Evolutionary conservation across 35 echinoderm and acorn worm genomes (phyloP), one percentile per base, ranked within the genome.

Genomic region (Amphiura filiformis): DNA sequence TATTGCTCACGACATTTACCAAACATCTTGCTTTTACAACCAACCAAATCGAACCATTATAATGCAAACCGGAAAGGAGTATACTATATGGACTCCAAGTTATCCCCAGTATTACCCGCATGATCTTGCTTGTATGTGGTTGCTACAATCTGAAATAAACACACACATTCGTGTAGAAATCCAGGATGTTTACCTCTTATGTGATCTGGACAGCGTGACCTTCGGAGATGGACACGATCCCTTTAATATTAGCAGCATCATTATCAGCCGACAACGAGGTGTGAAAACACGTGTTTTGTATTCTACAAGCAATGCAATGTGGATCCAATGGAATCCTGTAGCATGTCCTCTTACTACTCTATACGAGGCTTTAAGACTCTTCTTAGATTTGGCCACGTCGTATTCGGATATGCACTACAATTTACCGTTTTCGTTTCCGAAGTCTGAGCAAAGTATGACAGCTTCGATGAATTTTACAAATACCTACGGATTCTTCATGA

Each of bases 141-240:
- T 70, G 26, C 9, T 70, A 30, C 15, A 70, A 26, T 70, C 61
- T 18, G 61, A 70, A 70, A 70, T 18, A 5, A 70, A 70, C 28
- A 70, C 61, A 2, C 61, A 70, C 28, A 11, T 70, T n/a, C 26
- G 11, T 30, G 26, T 70, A 70, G 61, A 26, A 30, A 70, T 70
- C 61, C 15, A 70, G 4, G 61, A 70, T 70, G 61, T 70, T 15
- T 70, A 70, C 61, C 26, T 70, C 7, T 30, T 70, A 23, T 70
- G 61, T 70, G 61, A 70, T 23, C 2, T 15, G 26, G 61, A 70
- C 26, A 70, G 1, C 4, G 7, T 70, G 4, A 13, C 61, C 26
- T 70, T 70, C 26, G 61, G 61, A 15, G 61, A 70, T 70, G 61
- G 61, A 70, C 61, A 70, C 26, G 61, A 70, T 70, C 61, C 61